phyloP scores from a whole-genome alignment of 1,140 invertebrate species.

The Trachymyrmex cornetzi region DNA sequence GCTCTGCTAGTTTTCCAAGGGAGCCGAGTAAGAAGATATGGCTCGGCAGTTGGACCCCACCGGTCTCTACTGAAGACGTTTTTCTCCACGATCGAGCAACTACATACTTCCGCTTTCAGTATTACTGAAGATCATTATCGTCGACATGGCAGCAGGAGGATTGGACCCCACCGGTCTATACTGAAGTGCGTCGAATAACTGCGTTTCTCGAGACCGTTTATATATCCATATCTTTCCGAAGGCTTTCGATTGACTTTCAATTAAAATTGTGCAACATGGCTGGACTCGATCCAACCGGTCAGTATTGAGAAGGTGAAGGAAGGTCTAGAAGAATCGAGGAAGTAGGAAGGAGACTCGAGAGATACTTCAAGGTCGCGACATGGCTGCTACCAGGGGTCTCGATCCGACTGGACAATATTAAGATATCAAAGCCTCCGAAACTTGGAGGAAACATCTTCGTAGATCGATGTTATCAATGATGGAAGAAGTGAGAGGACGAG shows the following conservation, averaged over 20 bases:
- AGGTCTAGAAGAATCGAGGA: constrained; percentile 69
- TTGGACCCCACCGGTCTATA: constrained; percentile 84
- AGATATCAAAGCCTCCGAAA: constrained; percentile 52
- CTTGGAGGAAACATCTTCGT: not conserved
- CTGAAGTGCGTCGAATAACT: constrained; percentile 69
- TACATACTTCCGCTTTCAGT: constrained; percentile 49
- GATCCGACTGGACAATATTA: constrained; percentile 84
- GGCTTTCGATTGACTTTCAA: constrained; percentile 8
- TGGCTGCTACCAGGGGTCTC: constrained; percentile 79
- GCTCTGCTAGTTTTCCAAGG: constrained; percentile 15
- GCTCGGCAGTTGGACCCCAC: constrained; percentile 84
- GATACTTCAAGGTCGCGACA: constrained; percentile 81
- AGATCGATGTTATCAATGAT: constrained; percentile 53
- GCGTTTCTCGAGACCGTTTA: constrained; percentile 12
- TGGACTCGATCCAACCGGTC: constrained; percentile 81
- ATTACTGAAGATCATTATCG: constrained; percentile 48
- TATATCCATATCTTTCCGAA: constrained; percentile 29
- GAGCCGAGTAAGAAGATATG: constrained; percentile 73
- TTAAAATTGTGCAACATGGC: constrained; percentile 70
- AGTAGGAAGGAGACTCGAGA: constrained; percentile 56
- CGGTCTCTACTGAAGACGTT: constrained; percentile 83
- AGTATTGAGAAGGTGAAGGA: constrained; percentile 74
- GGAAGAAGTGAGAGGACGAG: constrained; percentile 80
- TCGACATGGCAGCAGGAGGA: constrained; percentile 78
- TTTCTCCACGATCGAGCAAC: constrained; percentile 46